A percentile compares a stretch with the other conserved stretches of the same genome.
Conservation (phyloP, 2,113 vertebrate genomes). For the Takifugu bimaculatus region DNA sequence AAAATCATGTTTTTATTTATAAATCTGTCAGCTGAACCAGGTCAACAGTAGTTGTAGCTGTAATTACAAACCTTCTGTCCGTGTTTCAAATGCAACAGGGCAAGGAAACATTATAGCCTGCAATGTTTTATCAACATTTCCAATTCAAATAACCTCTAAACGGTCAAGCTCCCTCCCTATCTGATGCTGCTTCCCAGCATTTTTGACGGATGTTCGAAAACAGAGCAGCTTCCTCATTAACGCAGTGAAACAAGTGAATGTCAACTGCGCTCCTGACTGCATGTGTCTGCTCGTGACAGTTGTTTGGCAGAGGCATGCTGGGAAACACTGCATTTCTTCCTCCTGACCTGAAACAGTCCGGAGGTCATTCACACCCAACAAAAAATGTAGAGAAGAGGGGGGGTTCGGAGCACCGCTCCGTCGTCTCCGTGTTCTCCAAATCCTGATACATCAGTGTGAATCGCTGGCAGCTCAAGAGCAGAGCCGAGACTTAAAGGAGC, state of each 20-base stretch:
- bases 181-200: background rate
- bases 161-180: background rate
- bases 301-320: conserved; percentile 2
- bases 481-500: conserved; percentile 33
- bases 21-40: too few relatives aligned
- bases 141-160: background rate
- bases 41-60: too few relatives aligned
- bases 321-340: conserved; percentile 3
- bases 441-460: conserved; percentile 33
- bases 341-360: conserved; percentile 8
- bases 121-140: background rate
- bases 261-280: background rate
- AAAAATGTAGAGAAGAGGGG: background rate
- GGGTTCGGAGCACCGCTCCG: background rate
- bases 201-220: background rate
- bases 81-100: too few relatives aligned
- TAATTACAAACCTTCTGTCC: too few relatives aligned
- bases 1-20: too few relatives aligned
- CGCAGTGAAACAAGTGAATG: background rate
- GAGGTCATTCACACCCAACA: conserved; percentile 13
- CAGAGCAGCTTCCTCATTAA: conserved; percentile 2
- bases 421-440: conserved; percentile 23
- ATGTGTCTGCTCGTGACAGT: background rate
- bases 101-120: too few relatives aligned
- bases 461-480: conserved; percentile 46